phyloP scores from a whole-genome alignment of 2,113 vertebrate species.

The human region GRCh38 chr12:62229001-62229500 shows the following conservation, averaged over 20 bases:
- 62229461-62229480: not conserved
- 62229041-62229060: not conserved
- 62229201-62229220: not conserved
- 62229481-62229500: not conserved
- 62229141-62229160: not conserved
- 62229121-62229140: not conserved
- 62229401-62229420: not conserved
- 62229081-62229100: not conserved
- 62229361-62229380: no score
- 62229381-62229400: not conserved
- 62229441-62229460: not conserved
- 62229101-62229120: not conserved
- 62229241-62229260: not conserved
- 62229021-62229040: not conserved
- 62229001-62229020: not conserved
- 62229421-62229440: not conserved
- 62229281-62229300: not conserved
- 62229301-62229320: not conserved
- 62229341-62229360: no score
- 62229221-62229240: not conserved
- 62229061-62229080: not conserved
- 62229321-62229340: not conserved
- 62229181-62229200: not conserved
- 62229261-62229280: not conserved
- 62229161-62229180: not conserved